These are phyloP conservation scores for Thalassoma bifasciatum DNA, from an alignment of 2,113 vertebrate genomes.

Conservation along the genomic window DNA sequence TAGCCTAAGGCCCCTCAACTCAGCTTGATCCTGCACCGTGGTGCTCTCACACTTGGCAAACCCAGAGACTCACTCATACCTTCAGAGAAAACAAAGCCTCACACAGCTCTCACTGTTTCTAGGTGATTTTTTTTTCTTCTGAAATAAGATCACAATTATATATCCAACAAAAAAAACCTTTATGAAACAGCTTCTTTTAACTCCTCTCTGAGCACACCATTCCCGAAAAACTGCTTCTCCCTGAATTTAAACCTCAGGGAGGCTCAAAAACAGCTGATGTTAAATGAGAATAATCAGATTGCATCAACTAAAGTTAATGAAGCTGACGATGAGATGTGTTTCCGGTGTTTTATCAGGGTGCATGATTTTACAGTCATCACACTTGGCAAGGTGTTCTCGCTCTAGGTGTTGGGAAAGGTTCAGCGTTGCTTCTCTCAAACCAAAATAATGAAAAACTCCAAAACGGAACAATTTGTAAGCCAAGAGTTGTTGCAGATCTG, in stretches of 20 bases:
- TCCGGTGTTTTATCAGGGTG: conserved; percentile 8
- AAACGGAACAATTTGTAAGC: background rate
- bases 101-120: conserved; percentile 25
- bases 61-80: conserved; percentile 48
- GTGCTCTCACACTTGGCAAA: conserved; percentile 73
- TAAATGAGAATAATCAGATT: background rate
- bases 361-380: conserved; percentile 30
- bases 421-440: conserved; percentile 32
- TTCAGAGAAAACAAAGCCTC: conserved; percentile 50
- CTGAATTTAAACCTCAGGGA: background rate
- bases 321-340: conserved; percentile 2
- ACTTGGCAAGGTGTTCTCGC: conserved; percentile 60
- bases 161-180: background rate
- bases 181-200: background rate
- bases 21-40: conserved; percentile 53
- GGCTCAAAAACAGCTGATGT: background rate
- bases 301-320: background rate
- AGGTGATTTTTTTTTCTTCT: conserved; percentile 19
- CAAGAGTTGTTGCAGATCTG: conserved; percentile 21
- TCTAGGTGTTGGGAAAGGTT: conserved; percentile 56
- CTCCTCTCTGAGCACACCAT: background rate
- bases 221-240: background rate
- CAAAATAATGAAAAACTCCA: conserved; percentile 15
- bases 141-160: conserved; percentile 20
- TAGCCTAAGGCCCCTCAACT: conserved; percentile 64